A percentile compares a stretch with the other conserved stretches of the same genome.
Conservation (phyloP, 1,140 invertebrate species). For the Diabrotica undecimpunctata region DNA sequence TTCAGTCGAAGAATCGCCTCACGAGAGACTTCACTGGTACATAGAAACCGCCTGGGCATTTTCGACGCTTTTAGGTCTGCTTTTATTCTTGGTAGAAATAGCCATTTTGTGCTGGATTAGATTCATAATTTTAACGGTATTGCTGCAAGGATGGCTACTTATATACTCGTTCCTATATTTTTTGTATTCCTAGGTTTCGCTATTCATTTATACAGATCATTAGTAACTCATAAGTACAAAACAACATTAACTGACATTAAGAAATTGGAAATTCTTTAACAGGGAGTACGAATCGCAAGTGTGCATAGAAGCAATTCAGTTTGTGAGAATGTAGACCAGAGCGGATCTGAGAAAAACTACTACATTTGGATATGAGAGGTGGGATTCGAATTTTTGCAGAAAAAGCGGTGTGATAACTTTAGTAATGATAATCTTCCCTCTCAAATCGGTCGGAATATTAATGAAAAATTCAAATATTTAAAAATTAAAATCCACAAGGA, state of each 20-base stretch:
- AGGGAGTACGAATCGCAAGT: constrained; percentile 69
- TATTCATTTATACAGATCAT: constrained; percentile 87
- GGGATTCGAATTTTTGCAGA: too few relatives aligned
- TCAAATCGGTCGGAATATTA: too few relatives aligned
- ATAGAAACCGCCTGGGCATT: constrained; percentile 97
- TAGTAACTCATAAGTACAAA: constrained; percentile 87
- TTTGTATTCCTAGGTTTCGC: constrained; percentile 89
- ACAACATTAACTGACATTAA: constrained; percentile 77
- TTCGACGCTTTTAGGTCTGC: constrained; percentile 87
- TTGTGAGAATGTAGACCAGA: too few relatives aligned
- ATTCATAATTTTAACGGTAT: constrained; percentile 68
- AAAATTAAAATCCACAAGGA: too few relatives aligned
- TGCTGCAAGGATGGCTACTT: constrained; percentile 86
- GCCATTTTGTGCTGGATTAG: constrained; percentile 94
- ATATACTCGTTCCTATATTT: constrained; percentile 85
- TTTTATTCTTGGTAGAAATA: constrained; percentile 92
- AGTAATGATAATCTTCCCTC: too few relatives aligned
- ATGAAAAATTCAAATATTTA: too few relatives aligned
- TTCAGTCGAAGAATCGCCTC: constrained; percentile 80
- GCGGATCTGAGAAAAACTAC: too few relatives aligned
- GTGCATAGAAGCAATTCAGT: too few relatives aligned
- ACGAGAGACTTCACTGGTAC: constrained; percentile 85
- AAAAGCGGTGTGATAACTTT: too few relatives aligned
- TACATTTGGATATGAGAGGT: too few relatives aligned
- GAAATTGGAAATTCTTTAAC: constrained; percentile 77